Base-by-base conservation (phyloP, 2,797 vertebrate species). In the Antrozous pallidus region DNA sequence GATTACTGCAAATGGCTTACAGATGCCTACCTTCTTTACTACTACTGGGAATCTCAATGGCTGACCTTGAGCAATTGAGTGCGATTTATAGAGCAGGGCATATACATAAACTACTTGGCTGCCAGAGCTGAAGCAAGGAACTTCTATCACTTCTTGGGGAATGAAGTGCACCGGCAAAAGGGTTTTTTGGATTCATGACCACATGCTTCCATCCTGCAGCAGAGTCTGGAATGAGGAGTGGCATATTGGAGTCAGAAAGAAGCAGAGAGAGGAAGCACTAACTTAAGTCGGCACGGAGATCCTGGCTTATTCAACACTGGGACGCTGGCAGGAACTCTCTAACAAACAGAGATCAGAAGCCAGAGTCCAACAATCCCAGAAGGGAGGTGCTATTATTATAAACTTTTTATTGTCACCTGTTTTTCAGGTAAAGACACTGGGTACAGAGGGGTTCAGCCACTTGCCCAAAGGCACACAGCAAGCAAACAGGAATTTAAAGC, bases 1-100 rank as follows among this genome's bases (percentile, higher is more conserved):
- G 95, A 96, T 96, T 95, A 94, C 94, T 94, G 88, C 95, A 93
- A 88, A 96, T 97, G 95, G 90, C 91, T 96, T 96, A 94, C 42
- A 96, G 94, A 96, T 93, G 73, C 67, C 95, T 93, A 95, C 81
- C 78, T 95, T 96, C 94, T 93, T 93, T 80, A 90, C 84, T 88
- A 77, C 91, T 33, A 86, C 70, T 71, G 91, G 79, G 94, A 93
- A 92, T 88, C 95, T 85, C 88, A 69, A 73, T 47, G 49, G 71
- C 94, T 97, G 96, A 91, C 93, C 91, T 87, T 94, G 91, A 94
- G 78, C 93, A 94, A 96, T 86, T 96, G 87, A 84, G 83, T 94
- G 16, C 74, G 79, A 93, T 95, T 95, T 95, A 93, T 85, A 85
- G 56, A 79, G 70, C 79, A 65, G 69, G 40, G 13, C 90, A 10